Base-by-base conservation (phyloP, 2,888 invertebrate genomes). In the Galerucella calmariensis region DNA sequence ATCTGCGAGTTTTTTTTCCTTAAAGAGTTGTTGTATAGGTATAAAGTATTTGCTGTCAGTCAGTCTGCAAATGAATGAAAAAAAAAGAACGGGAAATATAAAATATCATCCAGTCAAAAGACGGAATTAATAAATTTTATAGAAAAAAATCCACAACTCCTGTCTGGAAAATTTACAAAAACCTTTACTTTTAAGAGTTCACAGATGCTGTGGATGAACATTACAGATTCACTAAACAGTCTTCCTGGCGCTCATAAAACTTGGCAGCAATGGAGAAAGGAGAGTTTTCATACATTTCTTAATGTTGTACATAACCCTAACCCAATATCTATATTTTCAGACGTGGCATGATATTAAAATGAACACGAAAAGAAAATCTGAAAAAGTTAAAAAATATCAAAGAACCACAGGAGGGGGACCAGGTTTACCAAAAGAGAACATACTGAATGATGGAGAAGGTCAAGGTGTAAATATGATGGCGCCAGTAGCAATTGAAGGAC, bases 201-300 rank as follows among this genome's bases (percentile, higher is more conserved):
- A 6, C 35, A 61, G 27, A 11, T 16, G 24, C 3, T 61, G 27
- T 61, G 61, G 61, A 20, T 24, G 12, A n/a, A 61, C 14, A 61
- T 61, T 16, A 24, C 61, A 5, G 6, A 61, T 8, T 16, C 12
- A 24, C 12, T 61, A 2, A 61, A 61, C 16, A 61, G 61, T 61
- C 61, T 61, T 61, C 59, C 69, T 61, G 69, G 46, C 16, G 61
- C 62, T 24, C 48, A 61, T 27, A 63, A 70, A 70, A 63, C 61
- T 14, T 63, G 70, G 70, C 62, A 70, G 53, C 70, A 70, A 51
- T 70, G 62, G 63, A 69, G 46, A 69, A 69, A 61, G 62, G 69
- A 62, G 61, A 59, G 41, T 27, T 27, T 27, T 27, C 27, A 27
- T 27, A 27, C 27, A 27, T 27, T 27, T 27, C 27, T 27, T 1